Evolutionary conservation across 2,797 vertebrate genomes (phyloP), one percentile per base, ranked within the genome.

Genomic region (Sebastolobus alascanus): DNA sequence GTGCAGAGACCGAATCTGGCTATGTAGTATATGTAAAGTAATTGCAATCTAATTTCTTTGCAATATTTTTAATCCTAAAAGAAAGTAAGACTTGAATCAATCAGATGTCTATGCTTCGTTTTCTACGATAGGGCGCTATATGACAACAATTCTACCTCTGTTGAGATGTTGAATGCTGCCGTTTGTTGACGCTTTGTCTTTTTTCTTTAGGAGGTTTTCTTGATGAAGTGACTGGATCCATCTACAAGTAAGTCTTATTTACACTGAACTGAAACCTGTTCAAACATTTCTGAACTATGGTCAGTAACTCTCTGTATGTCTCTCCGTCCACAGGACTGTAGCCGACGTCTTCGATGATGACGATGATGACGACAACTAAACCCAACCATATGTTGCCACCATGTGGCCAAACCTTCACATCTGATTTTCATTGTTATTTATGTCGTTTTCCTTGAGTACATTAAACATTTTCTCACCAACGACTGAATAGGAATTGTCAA

Each of bases 201-300:
- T 52, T 60, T 68, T 58, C 18, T 81, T 13, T 50, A 97, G 97
- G 96, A 72, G 96, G 97, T 60, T 96, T 97, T 77, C 66, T 97
- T 69, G 97, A 97, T 85, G 95, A 96, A 71, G 87, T 97, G 75
- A 96, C 96, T 68, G 96, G 96, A 86, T 96, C 96, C 22, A 94
- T 97, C 90, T 97, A 97, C 85, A 96, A 97, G 97, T 97, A 94
- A 91, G 96, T 91, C 27, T n/a, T 35, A 27, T 13, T 82, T 20
- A 31, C 12, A 61, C 4, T 18, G 2, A 40, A 46, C 37, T n/a
- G 1, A 14, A 33, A 65, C 8, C 46, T 63, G 31, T 11, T 50
- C 1, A 56, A 25, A 40, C 8, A 37, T 18, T 29, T 20, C 4
- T 66, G 8, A 72, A 22, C 4, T 9, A 7, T 5, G 25, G 20